A percentile compares a stretch with the other conserved stretches of the same genome.
Conservation (phyloP, 1,140 invertebrate species). For the Drosophila rhopaloa region DNA sequence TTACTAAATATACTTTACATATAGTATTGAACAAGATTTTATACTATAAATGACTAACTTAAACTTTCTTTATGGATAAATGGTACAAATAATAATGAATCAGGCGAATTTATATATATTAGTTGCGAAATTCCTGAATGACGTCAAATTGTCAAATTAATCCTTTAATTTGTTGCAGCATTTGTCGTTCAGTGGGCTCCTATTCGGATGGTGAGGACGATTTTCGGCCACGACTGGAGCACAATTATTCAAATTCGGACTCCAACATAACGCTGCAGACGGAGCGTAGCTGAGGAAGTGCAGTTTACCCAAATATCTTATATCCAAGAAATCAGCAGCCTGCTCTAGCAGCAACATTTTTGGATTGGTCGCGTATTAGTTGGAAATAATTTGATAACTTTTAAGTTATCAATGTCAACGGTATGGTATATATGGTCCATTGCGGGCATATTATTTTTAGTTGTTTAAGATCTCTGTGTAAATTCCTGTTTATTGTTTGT, state of each 20-base stretch:
- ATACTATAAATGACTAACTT: background rate
- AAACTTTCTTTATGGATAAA: too few species aligned
- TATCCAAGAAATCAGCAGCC: slow-evolving; percentile 13
- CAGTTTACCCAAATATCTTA: slow-evolving; percentile 42
- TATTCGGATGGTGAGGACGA: slow-evolving; percentile 79
- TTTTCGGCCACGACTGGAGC: slow-evolving; percentile 57
- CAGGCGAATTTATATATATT: background rate
- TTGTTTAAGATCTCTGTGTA: slow-evolving; percentile 77
- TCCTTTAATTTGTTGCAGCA: slow-evolving; percentile 28
- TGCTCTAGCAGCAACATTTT: slow-evolving; percentile 14
- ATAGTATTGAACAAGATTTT: background rate
- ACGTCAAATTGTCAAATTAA: background rate
- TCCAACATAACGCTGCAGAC: slow-evolving; percentile 72
- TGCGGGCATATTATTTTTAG: slow-evolving; percentile 59
- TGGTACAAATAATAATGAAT: background rate
- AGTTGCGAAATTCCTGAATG: background rate
- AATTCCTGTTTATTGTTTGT: slow-evolving; percentile 70
- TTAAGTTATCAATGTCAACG: slow-evolving; percentile 49
- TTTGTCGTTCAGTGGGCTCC: slow-evolving; percentile 78
- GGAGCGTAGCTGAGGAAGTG: slow-evolving; percentile 64
- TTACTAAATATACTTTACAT: background rate
- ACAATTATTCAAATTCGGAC: slow-evolving; percentile 76
- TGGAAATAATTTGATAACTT: slow-evolving; percentile 39
- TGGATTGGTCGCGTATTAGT: slow-evolving; percentile 34
- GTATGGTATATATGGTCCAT: slow-evolving; percentile 28